phyloP scores from a whole-genome alignment of 2,797 vertebrate genomes.

The Darevskia nairensis region DNA sequence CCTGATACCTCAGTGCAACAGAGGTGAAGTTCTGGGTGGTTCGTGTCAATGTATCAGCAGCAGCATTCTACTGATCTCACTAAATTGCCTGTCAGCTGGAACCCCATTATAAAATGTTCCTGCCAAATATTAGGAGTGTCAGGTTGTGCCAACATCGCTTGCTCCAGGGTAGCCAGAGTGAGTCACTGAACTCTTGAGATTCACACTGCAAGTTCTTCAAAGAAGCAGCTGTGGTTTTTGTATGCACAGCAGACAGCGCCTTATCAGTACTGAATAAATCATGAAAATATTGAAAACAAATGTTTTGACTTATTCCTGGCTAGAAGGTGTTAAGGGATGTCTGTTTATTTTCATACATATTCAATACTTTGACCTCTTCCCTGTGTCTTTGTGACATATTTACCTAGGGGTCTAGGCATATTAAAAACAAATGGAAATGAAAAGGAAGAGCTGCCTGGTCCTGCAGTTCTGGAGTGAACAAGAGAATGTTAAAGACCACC shows the following conservation, averaged over 20 bases:
- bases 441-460: conserved; percentile 24
- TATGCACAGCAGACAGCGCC: conserved; percentile 39
- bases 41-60: not conserved
- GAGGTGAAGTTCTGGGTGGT: not conserved
- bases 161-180: not conserved
- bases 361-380: conserved; percentile 8
- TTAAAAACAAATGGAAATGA: conserved; percentile 32
- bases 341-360: conserved; percentile 41
- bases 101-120: not conserved
- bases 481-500: conserved; percentile 27
- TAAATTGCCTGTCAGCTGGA: not conserved
- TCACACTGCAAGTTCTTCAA: conserved; percentile 39
- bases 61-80: not conserved
- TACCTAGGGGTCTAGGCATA: not conserved
- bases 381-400: conserved; percentile 2
- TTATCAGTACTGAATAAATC: conserved; percentile 46
- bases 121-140: not conserved
- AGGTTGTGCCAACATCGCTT: not conserved
- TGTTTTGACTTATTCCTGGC: conserved; percentile 48
- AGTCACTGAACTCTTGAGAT: conserved; percentile 49
- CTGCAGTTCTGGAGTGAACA: not conserved
- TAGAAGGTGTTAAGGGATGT: conserved; percentile 15
- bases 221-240: conserved; percentile 47
- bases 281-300: conserved; percentile 42
- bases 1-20: not conserved